Base-by-base conservation (phyloP, 2,888 invertebrate species). In the Podabrus alpinus region DNA sequence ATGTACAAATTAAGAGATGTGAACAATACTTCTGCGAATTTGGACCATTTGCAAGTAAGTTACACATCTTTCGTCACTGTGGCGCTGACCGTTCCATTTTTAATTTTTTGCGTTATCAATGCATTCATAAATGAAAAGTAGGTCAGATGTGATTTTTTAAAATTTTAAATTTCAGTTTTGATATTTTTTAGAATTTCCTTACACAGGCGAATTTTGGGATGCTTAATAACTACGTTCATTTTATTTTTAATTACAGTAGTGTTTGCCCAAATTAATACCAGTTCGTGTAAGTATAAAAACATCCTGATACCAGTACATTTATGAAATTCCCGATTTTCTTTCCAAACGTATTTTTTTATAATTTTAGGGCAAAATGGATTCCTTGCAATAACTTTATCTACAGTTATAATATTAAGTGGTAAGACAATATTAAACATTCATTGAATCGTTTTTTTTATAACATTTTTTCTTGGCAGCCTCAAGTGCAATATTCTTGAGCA, bases 1-100 rank as follows among this genome's bases (percentile, higher is more conserved):
- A 94, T 95, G 92, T 97, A 93, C 87, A 98, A 98, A 88, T 95
- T 98, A 85, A 91, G 97, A 61, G 93, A 95, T 85, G 90, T 93
- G 10, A 89, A 89, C 72, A 92, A 92, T 77, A 75, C 79, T 76
- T 73, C 78, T 11, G 87, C 87, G 84, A 89, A 79, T 88, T 90
- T 84, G 89, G 93, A 89, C 89, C 94, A 80, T 87, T 90, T 97
- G 80, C 97, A 97, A 88, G 92, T 94, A 0, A 94, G 94, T 85
- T 97, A 97, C 85, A 95, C 94, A 15, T 95, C 96, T 0, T 96
- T 97, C 84, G 89, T 97, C 69, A 94, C 94, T 82, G 91, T 97
- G 68, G 94, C 96, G 24, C 10, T 15, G 3, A 9, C 2, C 11
- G 17, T 10, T n/a, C 7, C 45, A 2, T 45, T n/a, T 45, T 1